Evolutionary conservation across 2,797 vertebrate genomes (phyloP), one percentile per base, ranked within the genome.

Genomic region (Phataginus tetradactyla): DNA sequence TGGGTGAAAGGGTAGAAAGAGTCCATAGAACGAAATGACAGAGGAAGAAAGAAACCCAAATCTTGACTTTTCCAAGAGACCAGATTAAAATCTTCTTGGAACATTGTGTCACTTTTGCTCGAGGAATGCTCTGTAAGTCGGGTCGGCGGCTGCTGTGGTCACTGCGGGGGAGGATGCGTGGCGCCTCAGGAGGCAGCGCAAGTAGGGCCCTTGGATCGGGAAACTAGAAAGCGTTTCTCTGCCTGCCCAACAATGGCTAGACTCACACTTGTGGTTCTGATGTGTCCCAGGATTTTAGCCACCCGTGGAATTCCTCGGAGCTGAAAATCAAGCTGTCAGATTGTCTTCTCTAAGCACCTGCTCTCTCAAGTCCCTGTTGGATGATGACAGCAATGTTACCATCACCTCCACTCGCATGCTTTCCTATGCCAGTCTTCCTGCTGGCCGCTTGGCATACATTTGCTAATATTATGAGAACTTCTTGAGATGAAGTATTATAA

Each of bases 321-420:
- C 85, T 93, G 80, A 92, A 96, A 93, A 94, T 95, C 92, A 93
- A 96, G 74, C 91, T 96, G 93, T 93, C 89, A 86, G 81, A 75
- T 72, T 96, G 87, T 87, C 55, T 80, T 81, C 85, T 85, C 37
- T 34, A 80, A 94, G 80, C 61, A 51, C 84, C 71, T 93, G 79
- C 75, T 63, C 0, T n/a, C 23, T n/a, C 42, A 17, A 77, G 64
- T 59, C n/a, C 34, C 59, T 68, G 71, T 95, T 59, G 34, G 55
- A 66, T 8, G 8, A n/a, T 64, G 75, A 63, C 23, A 83, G 53
- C 27, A 66, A 7, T 1, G 1, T 61, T 29, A 37, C n/a, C 57
- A 27, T 17, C 2, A 3, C 61, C 45, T 55, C 51, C 15, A 15
- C 51, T 88, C n/a, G 0, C 42, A 0, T 3, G 20, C 11, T 86